phyloP scores from a whole-genome alignment of 2,888 invertebrate genomes.

The Norana najaformis region DNA sequence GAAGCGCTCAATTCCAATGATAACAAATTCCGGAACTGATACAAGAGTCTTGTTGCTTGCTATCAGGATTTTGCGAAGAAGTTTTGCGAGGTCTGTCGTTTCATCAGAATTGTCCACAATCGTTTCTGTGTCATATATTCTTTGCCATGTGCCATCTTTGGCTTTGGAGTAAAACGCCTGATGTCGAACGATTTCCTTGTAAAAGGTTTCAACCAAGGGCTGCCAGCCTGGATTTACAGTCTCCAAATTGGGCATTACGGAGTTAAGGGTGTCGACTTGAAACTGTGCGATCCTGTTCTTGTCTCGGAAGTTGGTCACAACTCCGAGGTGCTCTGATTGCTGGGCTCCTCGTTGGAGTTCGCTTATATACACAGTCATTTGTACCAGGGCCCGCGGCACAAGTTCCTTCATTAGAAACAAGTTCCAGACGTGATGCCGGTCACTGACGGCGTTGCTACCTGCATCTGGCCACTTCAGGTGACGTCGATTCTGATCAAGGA shows the following conservation, averaged over 20 bases:
- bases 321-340: constrained; percentile 8
- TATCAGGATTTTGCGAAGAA: constrained; percentile 36
- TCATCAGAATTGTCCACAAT: constrained; percentile 43
- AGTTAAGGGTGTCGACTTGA: constrained; percentile 29
- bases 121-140: constrained; percentile 28
- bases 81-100: neutral
- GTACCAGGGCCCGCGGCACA: constrained; percentile 48
- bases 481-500: constrained; percentile 39
- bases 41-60: constrained; percentile 33
- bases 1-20: constrained; percentile 18
- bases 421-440: constrained; percentile 54
- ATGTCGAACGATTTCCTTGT: constrained; percentile 28
- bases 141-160: neutral
- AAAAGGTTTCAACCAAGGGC: constrained; percentile 24
- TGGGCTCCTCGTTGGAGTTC: neutral
- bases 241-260: constrained; percentile 29
- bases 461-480: constrained; percentile 32
- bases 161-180: neutral
- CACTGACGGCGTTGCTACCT: constrained; percentile 38
- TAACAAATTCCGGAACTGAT: constrained; percentile 39
- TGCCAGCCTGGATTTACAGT: constrained; percentile 28
- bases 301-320: neutral
- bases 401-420: constrained; percentile 51
- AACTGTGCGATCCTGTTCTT: neutral
- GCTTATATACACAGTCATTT: constrained; percentile 44